These are phyloP conservation scores for Dasypus novemcinctus DNA, from an alignment of 2,113 vertebrate species.

Conservation along the genomic window DNA sequence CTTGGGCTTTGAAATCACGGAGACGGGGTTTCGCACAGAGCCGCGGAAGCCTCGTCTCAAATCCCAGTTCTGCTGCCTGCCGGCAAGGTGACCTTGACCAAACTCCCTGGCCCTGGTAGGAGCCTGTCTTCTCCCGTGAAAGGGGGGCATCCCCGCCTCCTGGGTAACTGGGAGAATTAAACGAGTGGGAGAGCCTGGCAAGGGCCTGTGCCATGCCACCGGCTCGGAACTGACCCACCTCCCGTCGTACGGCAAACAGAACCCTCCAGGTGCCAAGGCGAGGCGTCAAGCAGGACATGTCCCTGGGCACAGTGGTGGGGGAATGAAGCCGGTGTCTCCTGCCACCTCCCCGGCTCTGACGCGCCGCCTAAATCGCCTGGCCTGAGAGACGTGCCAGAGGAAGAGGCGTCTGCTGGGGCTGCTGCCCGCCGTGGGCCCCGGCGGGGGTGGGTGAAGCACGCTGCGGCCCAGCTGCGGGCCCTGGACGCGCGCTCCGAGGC, in stretches of 20 bases:
- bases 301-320: not conserved
- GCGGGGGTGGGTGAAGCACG: not conserved
- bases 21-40: not conserved
- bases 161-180: not conserved
- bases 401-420: not conserved
- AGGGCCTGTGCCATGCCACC: accelerated
- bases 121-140: not conserved
- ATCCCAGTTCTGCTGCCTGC: not conserved
- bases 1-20: not conserved
- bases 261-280: not conserved
- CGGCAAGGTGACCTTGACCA: not conserved
- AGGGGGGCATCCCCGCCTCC: not conserved
- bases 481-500: not conserved
- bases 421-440: not conserved
- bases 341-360: not conserved
- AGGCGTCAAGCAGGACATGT: not conserved
- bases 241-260: not conserved
- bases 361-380: not conserved
- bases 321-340: too few relatives aligned
- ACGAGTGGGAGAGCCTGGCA: not conserved
- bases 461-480: not conserved
- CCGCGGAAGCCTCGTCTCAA: not conserved
- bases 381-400: not conserved
- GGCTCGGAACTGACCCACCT: not conserved
- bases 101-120: not conserved